Conservation (phyloP, 1,140 invertebrate genomes). For the Pseudomyrmex pallidus region DNA sequence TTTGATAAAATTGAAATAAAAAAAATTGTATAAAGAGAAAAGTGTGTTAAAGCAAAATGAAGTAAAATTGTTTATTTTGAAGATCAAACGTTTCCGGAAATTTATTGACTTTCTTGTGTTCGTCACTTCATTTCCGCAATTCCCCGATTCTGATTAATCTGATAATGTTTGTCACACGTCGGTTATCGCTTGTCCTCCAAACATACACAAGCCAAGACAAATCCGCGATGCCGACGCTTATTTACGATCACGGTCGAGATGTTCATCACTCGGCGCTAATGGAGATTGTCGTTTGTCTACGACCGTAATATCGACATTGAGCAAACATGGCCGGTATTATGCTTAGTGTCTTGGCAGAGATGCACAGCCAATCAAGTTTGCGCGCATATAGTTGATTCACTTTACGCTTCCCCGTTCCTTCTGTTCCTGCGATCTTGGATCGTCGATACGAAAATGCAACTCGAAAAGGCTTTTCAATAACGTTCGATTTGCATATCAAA, state of each 20-base stretch:
- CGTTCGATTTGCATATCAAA: constrained; percentile 75
- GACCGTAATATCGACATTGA: constrained; percentile 50
- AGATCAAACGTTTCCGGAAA: neutral
- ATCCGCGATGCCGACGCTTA: constrained; percentile 12
- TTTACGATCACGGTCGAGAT: constrained; percentile 29
- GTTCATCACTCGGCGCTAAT: constrained; percentile 61
- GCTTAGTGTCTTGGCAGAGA: constrained; percentile 37
- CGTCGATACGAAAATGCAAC: constrained; percentile 35
- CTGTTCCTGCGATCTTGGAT: constrained; percentile 69
- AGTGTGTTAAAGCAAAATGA: too few relatives aligned
- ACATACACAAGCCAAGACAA: constrained; percentile 6
- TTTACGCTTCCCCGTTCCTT: constrained; percentile 70
- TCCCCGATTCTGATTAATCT: neutral
- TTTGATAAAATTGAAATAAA: too few relatives aligned
- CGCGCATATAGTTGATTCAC: constrained; percentile 69
- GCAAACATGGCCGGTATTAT: constrained; percentile 66
- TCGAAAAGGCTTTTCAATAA: constrained; percentile 48
- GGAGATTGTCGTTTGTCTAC: constrained; percentile 76
- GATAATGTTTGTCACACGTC: constrained; percentile 16
- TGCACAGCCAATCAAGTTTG: constrained; percentile 46
- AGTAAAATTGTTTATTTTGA: neutral
- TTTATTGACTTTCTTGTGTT: neutral
- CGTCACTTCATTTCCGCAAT: neutral
- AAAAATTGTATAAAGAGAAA: too few relatives aligned
- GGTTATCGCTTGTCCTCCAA: neutral